These are phyloP conservation scores for Amiota communis DNA, from an alignment of 2,888 invertebrate species.

Conservation along the genomic window DNA sequence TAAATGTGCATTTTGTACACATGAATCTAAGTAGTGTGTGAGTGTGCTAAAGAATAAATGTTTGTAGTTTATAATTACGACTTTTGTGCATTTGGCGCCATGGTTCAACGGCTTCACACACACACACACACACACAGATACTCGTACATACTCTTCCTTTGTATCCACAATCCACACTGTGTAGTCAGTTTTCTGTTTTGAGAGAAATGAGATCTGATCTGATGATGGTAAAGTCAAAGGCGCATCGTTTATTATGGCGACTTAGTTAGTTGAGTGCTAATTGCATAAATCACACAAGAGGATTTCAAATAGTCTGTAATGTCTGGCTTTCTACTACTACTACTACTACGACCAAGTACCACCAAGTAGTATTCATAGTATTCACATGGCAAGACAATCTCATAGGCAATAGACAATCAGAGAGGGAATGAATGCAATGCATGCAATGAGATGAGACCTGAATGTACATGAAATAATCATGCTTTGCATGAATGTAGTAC, in stretches of 20 bases:
- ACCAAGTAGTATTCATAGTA: too few species aligned
- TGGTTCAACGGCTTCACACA: constrained; percentile 26
- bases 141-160: background rate
- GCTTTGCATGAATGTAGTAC: background rate
- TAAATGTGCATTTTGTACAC: constrained; percentile 29
- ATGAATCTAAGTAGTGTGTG: background rate
- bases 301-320: constrained; percentile 56
- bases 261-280: constrained; percentile 61
- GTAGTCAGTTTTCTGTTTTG: background rate
- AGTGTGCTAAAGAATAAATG: constrained; percentile 30
- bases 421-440: too few species aligned
- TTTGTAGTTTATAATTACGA: constrained; percentile 34
- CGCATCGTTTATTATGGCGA: constrained; percentile 59
- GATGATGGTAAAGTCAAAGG: constrained; percentile 44
- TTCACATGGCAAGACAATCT: too few species aligned
- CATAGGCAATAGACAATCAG: too few species aligned
- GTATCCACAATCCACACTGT: background rate
- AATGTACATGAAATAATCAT: constrained; percentile 12
- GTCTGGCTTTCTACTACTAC: background rate
- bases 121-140: background rate
- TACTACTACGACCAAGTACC: too few species aligned
- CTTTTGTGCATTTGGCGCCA: constrained; percentile 49
- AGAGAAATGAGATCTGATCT: background rate
- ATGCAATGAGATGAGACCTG: too few species aligned
- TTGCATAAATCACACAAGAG: constrained; percentile 63